Evolutionary conservation across 1,140 invertebrate genomes (phyloP), one percentile per base, ranked within the genome.

Genomic region (Epicauta chinensis): DNA sequence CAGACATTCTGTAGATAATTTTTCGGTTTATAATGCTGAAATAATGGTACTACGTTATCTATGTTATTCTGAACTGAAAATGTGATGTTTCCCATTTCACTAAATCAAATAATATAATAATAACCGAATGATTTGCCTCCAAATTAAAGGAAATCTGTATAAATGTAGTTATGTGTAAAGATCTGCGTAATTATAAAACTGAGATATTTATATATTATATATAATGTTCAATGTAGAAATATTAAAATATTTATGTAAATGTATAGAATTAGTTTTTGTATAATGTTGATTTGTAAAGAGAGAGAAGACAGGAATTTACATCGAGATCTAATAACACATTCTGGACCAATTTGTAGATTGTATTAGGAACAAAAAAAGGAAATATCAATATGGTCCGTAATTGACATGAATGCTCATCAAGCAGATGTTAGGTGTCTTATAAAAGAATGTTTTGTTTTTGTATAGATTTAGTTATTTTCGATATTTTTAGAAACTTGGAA

Each of bases 201-300:
- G 23, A 37, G 45, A 47, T 47, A 47, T 47, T 47, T 47, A 47
- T 47, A 23, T 23, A 23, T 23, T 23, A 23, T 23, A 23, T 47
- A 47, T 38, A 38, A 47, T 47, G 45, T 47, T 34, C 45, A 47
- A 37, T 47, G 45, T 47, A 47, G 45, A 47, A 47, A 23, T 47
- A 47, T 37, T 47, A 30, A 34, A 37, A 37, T 47, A 47, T 47
- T 47, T 47, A 47, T 47, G 45, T 47, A 38, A 47, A 37, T 47
- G 45, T 47, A 47, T 47, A 47, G 45, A 47, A 34, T 47, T 47
- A 47, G 45, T 47, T 47, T 47, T 47, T 47, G 45, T 47, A 47
- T 47, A 34, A 47, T 47, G 38, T 47, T 47, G 45, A 47, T 47
- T 47, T 47, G 34, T 47, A 47, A 37, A 23, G 38, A 47, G 45